These are phyloP conservation scores for Cephalophus harveyi DNA, from an alignment of 2,113 vertebrate genomes.

Conservation along the genomic window DNA sequence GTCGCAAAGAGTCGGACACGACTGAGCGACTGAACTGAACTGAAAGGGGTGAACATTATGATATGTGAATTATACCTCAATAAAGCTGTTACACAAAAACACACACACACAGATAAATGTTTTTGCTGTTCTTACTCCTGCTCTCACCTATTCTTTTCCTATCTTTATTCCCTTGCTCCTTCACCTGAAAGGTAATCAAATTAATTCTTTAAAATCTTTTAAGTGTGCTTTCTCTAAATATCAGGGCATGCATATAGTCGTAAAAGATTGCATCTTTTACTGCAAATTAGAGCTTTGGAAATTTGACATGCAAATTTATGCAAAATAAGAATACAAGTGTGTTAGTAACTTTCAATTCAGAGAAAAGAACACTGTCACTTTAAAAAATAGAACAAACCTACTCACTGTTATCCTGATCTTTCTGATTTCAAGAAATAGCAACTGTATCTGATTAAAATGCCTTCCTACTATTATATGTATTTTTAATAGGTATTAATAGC, in stretches of 20 bases:
- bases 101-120: background rate
- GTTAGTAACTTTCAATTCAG: slow-evolving; percentile 59
- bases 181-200: slow-evolving; percentile 13
- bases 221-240: slow-evolving; percentile 45
- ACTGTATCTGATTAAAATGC: slow-evolving; percentile 57
- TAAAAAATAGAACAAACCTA: slow-evolving; percentile 51
- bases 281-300: slow-evolving; percentile 61
- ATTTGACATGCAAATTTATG: slow-evolving; percentile 72
- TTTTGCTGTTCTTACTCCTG: background rate
- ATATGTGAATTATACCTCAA: background rate
- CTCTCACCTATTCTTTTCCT: background rate
- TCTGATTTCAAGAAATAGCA: slow-evolving; percentile 57
- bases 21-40: too few species aligned
- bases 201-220: slow-evolving; percentile 43
- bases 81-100: background rate
- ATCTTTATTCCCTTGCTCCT: background rate
- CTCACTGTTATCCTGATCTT: slow-evolving; percentile 37
- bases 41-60: background rate
- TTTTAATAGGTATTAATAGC: slow-evolving; percentile 68
- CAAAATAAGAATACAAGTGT: slow-evolving; percentile 57
- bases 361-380: slow-evolving; percentile 56
- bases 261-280: slow-evolving; percentile 58
- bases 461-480: slow-evolving; percentile 50
- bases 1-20: too few species aligned
- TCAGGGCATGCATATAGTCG: background rate